Percentiles rank a stretch among this genome's conserved stretches.
Evolutionary conservation across 1,140 invertebrate genomes (phyloP).

Genomic region (Drosophila nebulosa): DNA sequence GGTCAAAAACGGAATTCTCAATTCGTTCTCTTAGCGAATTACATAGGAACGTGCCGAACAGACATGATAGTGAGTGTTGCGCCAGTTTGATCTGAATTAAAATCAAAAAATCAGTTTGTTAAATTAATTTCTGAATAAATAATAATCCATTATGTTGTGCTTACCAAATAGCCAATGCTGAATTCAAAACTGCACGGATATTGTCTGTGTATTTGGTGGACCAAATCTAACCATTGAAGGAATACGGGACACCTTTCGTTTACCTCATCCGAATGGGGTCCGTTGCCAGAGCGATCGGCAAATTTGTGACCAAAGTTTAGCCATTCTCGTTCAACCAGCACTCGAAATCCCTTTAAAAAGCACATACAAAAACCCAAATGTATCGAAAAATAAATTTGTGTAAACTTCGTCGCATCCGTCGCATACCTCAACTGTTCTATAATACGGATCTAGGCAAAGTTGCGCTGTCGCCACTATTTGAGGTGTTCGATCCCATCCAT

Average conservation of each 20-base stretch:
- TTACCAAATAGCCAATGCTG: constrained; percentile 94
- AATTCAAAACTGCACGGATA: constrained; percentile 98
- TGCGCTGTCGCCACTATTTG: constrained; percentile 95
- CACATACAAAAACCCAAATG: background rate
- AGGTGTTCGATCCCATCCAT: constrained; percentile 98
- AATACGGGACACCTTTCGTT: constrained; percentile 98
- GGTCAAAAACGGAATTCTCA: constrained; percentile 85
- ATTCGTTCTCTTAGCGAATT: constrained; percentile 91
- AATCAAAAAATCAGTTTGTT: no score
- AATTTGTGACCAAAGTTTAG: constrained; percentile 98
- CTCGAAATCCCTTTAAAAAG: constrained; percentile 90
- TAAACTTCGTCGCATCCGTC: no score
- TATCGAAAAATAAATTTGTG: no score
- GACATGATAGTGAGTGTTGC: constrained; percentile 96
- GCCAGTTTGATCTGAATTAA: constrained; percentile 93
- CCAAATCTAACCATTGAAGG: constrained; percentile 98
- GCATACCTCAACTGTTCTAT: constrained; percentile 92
- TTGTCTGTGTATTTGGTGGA: constrained; percentile 94
- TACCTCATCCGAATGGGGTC: constrained; percentile 89
- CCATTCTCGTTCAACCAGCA: constrained; percentile 97
- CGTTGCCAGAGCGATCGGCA: constrained; percentile 95
- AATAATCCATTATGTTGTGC: constrained; percentile 53
- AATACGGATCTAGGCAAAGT: constrained; percentile 95
- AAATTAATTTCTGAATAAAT: no score
- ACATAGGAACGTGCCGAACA: constrained; percentile 98